These are phyloP conservation scores for Istiophorus platypterus DNA, from an alignment of 2,113 vertebrate species.

Conservation along the genomic window DNA sequence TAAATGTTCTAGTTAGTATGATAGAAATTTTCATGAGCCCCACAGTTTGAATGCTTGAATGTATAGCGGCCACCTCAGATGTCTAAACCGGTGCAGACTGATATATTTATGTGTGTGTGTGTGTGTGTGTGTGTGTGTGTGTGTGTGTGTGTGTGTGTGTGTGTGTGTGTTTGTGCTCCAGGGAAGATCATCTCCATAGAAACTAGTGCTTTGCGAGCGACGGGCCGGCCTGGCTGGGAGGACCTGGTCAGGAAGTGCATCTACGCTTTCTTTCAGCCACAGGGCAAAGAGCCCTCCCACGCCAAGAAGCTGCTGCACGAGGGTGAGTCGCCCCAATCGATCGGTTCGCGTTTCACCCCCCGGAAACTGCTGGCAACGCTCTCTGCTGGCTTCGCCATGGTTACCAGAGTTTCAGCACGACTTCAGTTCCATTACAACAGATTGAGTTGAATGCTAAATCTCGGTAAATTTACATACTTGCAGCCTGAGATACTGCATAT, in stretches of 20 bases:
- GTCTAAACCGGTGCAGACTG: constrained; percentile 30
- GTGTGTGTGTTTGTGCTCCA: constrained; percentile 64
- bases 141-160: not conserved
- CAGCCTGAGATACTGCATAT: not conserved
- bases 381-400: constrained; percentile 6
- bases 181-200: constrained; percentile 99
- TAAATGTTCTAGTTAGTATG: not conserved
- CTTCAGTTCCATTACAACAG: not conserved
- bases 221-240: constrained; percentile 95
- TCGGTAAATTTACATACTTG: not conserved
- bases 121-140: not conserved
- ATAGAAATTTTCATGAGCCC: not conserved
- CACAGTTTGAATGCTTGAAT: constrained; percentile 2
- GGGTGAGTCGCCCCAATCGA: constrained; percentile 81
- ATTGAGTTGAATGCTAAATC: not conserved
- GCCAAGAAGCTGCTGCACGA: constrained; percentile 97
- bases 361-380: constrained; percentile 3
- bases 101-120: constrained; percentile 4
- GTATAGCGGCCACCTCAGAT: constrained; percentile 1
- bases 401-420: constrained; percentile 23
- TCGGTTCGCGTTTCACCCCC: not conserved
- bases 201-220: constrained; percentile 93
- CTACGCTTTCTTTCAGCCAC: constrained; percentile 97
- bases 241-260: constrained; percentile 98
- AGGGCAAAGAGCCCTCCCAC: constrained; percentile 94